A percentile compares a stretch with the other conserved stretches of the same genome.
These are phyloP conservation scores for Rhodophaea formosa DNA, from an alignment of 2,888 invertebrate genomes.

Conservation along the genomic window DNA sequence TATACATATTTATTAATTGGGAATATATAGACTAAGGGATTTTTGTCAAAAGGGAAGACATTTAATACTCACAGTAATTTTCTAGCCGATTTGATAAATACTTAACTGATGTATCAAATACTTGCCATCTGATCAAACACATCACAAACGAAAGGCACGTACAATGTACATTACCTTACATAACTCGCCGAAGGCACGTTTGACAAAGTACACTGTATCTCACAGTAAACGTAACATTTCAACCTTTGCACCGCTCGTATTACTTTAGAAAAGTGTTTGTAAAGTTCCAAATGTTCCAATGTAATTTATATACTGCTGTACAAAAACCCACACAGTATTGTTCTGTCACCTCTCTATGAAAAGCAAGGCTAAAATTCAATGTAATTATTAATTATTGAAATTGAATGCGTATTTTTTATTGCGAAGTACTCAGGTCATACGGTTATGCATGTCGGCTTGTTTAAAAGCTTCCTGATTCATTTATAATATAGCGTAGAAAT, in stretches of 20 bases:
- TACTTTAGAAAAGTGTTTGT: background rate
- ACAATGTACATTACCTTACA: background rate
- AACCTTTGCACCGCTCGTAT: background rate
- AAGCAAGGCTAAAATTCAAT: conserved; percentile 5
- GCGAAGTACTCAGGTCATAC: background rate
- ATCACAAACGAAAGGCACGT: background rate
- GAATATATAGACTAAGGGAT: no score
- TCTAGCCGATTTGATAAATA: background rate
- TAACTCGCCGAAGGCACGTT: background rate
- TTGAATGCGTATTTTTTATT: conserved; percentile 6
- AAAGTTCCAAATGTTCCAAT: background rate
- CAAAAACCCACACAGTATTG: conserved; percentile 9
- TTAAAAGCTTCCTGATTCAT: background rate
- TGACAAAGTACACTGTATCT: background rate
- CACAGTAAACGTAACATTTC: background rate
- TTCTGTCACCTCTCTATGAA: conserved; percentile 11
- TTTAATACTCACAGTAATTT: no score
- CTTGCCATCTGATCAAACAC: background rate
- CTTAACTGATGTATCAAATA: background rate
- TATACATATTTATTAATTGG: no score
- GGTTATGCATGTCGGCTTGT: background rate
- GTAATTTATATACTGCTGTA: background rate
- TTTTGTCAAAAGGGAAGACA: no score
- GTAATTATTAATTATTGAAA: conserved; percentile 12
- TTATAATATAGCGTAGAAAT: background rate